Base-by-base conservation (phyloP, 2,797 vertebrate genomes). In the Anas flavirostris region DNA sequence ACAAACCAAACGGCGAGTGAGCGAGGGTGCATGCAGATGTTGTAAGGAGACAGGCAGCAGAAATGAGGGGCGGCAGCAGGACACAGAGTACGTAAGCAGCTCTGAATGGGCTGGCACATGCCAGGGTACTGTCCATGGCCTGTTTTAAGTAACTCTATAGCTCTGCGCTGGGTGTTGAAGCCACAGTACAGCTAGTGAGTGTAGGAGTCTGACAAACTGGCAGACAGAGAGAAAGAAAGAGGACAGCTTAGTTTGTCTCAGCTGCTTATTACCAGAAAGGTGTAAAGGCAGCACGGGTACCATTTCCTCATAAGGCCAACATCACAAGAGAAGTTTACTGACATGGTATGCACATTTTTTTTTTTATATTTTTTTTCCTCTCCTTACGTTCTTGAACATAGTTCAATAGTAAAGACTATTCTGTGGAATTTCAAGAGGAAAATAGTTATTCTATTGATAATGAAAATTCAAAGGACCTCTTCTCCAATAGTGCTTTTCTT, bases 11-110 rank as follows among this genome's bases (percentile, higher is more conserved):
- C 48, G 93, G 93, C 84, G 94, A 95, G 95, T 85, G 93, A 97
- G 95, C 90, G 96, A 96, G 93, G 96, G 97, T 96, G 97, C 96
- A 91, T 97, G 96, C 96, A 93, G 96, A 86, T 95, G 89, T 84
- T 94, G 80, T 93, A 39, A 94, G 94, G 95, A 94, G 95, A 58
- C n/a, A 68, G 84, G 91, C 64, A 56, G 91, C 77, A 86, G 87
- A 81, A 94, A 70, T 52, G 94, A 94, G 78, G 91, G 91, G 70
- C 83, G 86, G 88, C 91, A 64, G 4, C 8, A 80, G 83, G 17
- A 70, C 66, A 46, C 74, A 68, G 94, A 39, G 74, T 22, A 55
- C 12, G 2, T n/a, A 53, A 64, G 41, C n/a, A 22, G 88, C 60
- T 79, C 83, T 79, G 66, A 64, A 70, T 4, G 90, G 81, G 93